These are phyloP conservation scores for Elanus axillaris DNA, from an alignment of 2,113 vertebrate species.

Conservation along the genomic window DNA sequence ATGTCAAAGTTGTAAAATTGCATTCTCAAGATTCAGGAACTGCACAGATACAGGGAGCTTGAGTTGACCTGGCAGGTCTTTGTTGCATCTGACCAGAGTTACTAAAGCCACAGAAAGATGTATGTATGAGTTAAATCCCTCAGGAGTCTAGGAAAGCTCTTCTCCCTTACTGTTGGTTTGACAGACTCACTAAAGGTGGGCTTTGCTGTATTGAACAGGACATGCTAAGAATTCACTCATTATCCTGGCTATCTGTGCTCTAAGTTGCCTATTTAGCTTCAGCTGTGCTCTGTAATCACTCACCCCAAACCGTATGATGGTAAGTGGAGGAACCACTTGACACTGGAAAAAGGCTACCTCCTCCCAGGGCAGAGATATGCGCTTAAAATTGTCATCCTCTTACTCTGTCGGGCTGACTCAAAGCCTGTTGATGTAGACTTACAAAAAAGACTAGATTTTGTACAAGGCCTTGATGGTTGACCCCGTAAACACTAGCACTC, in stretches of 20 bases:
- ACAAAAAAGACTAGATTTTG: background rate
- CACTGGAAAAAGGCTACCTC: background rate
- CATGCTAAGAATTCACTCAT: background rate
- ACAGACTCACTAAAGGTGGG: background rate
- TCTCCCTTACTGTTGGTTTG: background rate
- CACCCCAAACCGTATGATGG: background rate
- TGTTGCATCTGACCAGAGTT: background rate
- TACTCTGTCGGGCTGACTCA: background rate
- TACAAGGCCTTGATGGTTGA: background rate
- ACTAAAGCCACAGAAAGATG: background rate
- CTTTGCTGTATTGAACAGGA: fast-evolving
- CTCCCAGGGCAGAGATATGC: background rate
- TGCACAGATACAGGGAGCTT: background rate
- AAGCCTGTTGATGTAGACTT: background rate
- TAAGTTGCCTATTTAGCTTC: background rate
- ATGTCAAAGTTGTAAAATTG: background rate
- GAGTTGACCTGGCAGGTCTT: background rate
- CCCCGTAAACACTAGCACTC: background rate
- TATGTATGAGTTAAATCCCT: background rate
- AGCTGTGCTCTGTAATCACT: background rate
- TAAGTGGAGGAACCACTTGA: background rate
- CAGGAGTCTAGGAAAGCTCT: background rate
- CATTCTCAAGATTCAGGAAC: background rate
- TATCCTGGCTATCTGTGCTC: background rate
- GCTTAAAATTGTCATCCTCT: background rate